Conservation (phyloP, 2,888 invertebrate genomes). For the Drosophila niveifrons region DNA sequence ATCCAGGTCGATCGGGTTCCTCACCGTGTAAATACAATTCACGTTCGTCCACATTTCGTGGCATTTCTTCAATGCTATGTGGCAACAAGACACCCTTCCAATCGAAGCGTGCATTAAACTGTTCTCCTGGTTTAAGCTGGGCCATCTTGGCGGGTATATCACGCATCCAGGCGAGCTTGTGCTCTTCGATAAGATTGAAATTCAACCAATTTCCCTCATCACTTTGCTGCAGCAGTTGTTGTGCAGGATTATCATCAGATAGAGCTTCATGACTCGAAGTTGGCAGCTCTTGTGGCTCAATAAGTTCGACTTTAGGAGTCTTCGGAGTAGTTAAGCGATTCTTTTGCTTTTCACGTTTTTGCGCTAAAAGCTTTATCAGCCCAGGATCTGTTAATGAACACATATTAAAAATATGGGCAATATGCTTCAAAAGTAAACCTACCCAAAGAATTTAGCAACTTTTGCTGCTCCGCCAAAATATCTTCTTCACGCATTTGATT, state of each 20-base stretch:
- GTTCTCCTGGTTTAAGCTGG: slow-evolving; percentile 87
- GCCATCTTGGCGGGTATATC: slow-evolving; percentile 88
- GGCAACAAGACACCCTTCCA: slow-evolving; percentile 92
- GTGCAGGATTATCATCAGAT: slow-evolving; percentile 82
- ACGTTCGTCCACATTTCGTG: slow-evolving; percentile 83
- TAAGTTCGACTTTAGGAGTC: background rate
- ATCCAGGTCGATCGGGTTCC: slow-evolving; percentile 96
- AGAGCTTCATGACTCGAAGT: background rate
- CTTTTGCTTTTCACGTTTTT: slow-evolving; percentile 62
- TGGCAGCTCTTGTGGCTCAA: background rate
- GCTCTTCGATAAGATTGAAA: slow-evolving; percentile 94
- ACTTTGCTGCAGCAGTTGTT: slow-evolving; percentile 87
- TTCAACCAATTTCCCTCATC: slow-evolving; percentile 91
- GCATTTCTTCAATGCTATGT: slow-evolving; percentile 86
- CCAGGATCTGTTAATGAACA: slow-evolving; percentile 71
- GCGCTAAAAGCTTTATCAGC: slow-evolving; percentile 72
- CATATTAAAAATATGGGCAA: background rate
- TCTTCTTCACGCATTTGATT: slow-evolving; percentile 90
- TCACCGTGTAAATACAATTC: slow-evolving; percentile 96
- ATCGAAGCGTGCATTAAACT: slow-evolving; percentile 93
- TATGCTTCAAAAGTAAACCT: background rate
- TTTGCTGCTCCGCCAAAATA: slow-evolving; percentile 90
- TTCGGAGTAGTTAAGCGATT: background rate
- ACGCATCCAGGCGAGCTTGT: slow-evolving; percentile 96
- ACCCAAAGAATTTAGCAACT: slow-evolving; percentile 87